Conservation (phyloP, 2,797 vertebrate genomes). For the Sphenopsis melanotis region DNA sequence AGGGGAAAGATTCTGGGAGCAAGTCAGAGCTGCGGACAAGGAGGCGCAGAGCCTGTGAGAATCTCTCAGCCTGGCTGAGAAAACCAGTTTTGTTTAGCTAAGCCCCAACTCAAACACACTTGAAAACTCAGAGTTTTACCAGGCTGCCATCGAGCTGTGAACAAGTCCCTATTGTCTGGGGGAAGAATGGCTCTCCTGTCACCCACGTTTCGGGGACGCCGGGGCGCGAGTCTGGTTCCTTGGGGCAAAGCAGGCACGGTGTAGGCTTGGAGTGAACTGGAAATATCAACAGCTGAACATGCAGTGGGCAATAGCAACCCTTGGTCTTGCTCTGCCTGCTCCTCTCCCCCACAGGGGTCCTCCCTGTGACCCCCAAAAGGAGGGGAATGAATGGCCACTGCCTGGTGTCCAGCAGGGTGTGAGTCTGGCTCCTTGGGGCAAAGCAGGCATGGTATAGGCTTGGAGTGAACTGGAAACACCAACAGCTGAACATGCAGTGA, state of each 20-base stretch:
- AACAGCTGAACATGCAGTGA: background rate
- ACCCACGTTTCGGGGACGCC: accelerated
- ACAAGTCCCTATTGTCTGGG: background rate
- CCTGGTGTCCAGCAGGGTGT: no score
- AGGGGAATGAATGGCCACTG: no score
- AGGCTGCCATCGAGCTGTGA: background rate
- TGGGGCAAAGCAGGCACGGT: background rate
- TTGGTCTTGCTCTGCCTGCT: background rate
- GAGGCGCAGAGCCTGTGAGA: background rate
- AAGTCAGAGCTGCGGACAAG: background rate
- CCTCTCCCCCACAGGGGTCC: background rate
- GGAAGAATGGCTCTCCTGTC: background rate
- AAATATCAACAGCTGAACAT: background rate
- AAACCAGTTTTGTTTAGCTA: conserved; percentile 59
- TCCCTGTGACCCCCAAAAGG: accelerated
- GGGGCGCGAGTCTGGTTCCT: background rate
- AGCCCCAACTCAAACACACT: conserved; percentile 56
- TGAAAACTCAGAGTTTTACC: background rate
- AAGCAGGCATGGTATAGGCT: background rate
- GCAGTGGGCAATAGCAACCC: background rate
- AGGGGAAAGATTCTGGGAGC: background rate
- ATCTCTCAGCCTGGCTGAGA: background rate
- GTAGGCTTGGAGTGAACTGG: background rate
- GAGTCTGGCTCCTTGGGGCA: background rate
- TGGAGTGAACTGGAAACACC: background rate